Evolutionary conservation across 2,113 vertebrate genomes (phyloP), one percentile per base, ranked within the genome.

Genomic region (Porphyrio hochstetteri): DNA sequence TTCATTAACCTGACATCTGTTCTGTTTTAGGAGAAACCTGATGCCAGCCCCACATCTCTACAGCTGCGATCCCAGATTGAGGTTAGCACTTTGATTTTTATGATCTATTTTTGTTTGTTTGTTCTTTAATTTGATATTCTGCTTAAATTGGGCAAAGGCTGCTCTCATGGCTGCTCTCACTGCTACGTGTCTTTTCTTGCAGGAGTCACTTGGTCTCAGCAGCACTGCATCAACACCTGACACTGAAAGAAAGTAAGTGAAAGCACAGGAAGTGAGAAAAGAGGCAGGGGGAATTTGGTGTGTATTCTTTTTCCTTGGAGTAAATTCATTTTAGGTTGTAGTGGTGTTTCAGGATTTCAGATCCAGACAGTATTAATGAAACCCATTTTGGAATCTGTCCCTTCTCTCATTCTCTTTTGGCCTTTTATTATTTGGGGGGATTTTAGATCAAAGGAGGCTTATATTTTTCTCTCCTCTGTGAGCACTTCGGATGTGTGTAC

Each of bases 131-230:
- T 88, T 88, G 57, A 70, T 90, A 65, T 64, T 95, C 81, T 96
- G 38, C 68, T 44, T 80, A 40, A 95, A 75, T n/a, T 68, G 59
- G 65, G 79, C 36, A 75, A 94, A 95, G 68, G 33, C 76, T 77
- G 64, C 69, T 50, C 31, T 91, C 13, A 9, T 36, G 33, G 63
- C 81, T 88, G 35, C 36, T 55, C 92, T 98, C 82, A 98, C 42
- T 69, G 10, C 76, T 88, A 3, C 35, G 12, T 65, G 53, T 96
- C 82, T 91, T 98, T 72, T 97, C 84, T 97, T 95, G 38, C 98
- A 99, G 99, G 99, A 99, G 93, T 99, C 99, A 0, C 97, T 99
- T 75, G 99, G 98, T 88, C 98, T 99, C 97, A 99, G 98, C 96
- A 99, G 99, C 68, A 96, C 98, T 0, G 97, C 98, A 10, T 99